Base-by-base conservation (phyloP, 2,797 vertebrate species). In the Sebastes matsubarae region DNA sequence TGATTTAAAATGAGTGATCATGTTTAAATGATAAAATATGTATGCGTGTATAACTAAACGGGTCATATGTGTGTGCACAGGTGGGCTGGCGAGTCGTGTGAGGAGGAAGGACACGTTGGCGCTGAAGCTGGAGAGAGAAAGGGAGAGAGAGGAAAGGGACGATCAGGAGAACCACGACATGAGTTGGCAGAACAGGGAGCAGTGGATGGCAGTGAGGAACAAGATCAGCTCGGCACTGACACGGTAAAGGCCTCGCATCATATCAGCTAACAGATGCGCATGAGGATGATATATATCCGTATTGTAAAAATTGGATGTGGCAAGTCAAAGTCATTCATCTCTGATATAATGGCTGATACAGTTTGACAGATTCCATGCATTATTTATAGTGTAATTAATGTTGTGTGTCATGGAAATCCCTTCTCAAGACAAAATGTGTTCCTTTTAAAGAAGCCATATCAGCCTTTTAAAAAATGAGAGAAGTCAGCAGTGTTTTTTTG, bases 21-120 rank as follows among this genome's bases (percentile, higher is more conserved):
- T 54, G 18, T 68, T 30, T 68, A 14, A 14, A 58, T 36, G 0
- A 6, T 1, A 57, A 27, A 11, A 27, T 34, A 20, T 36, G 16
- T 6, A 18, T 38, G 14, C 20, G 3, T n/a, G 6, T 7, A 8
- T 55, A 70, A 52, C 20, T 59, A 3, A 25, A 3, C 27, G n/a
- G 3, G 6, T 46, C 6, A 18, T 38, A 38, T 69, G 7, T 81
- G 42, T 82, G 50, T 82, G 24, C 69, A 42, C 38, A 99, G 98
- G 95, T 90, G 95, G 96, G 0, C 93, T 99, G 82, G 97, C 97
- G 5, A 97, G 94, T 82, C 97, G 96, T 59, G 97, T 99, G 69
- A 97, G 95, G 88, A 96, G 98, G 84, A 99, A 99, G 92, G 98
- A 99, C 87, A 99, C 98, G 0, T 84, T 99, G 0, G 98, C 97